A percentile compares a stretch with the other conserved stretches of the same genome.
These are phyloP conservation scores for Eurytoma californica DNA, from an alignment of 2,888 invertebrate species.

Conservation along the genomic window DNA sequence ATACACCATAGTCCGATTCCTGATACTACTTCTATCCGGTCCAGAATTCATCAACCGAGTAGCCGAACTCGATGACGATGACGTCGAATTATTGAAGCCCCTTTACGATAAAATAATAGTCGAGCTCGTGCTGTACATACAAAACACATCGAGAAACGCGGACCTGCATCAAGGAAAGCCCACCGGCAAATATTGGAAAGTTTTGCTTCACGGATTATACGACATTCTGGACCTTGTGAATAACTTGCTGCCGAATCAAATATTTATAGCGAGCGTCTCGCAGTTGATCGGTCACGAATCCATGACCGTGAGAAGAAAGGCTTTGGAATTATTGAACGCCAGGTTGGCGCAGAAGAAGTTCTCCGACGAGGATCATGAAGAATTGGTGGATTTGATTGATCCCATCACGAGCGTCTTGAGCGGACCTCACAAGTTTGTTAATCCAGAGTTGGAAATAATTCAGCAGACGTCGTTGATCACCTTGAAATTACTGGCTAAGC, in stretches of 20 bases:
- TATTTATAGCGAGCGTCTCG: constrained; percentile 87
- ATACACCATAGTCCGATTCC: constrained; percentile 85
- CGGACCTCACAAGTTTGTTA: constrained; percentile 75
- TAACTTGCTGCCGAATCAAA: constrained; percentile 84
- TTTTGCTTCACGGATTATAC: constrained; percentile 86
- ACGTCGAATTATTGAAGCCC: constrained; percentile 77
- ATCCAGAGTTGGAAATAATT: constrained; percentile 81
- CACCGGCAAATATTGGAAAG: constrained; percentile 87
- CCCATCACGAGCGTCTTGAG: constrained; percentile 80
- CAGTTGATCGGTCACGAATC: constrained; percentile 84
- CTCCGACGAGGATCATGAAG: constrained; percentile 75
- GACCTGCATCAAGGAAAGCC: constrained; percentile 79
- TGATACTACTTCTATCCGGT: constrained; percentile 83
- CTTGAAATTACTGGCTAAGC: constrained; percentile 87
- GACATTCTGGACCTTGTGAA: constrained; percentile 85
- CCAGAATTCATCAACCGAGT: constrained; percentile 83
- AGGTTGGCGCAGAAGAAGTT: constrained; percentile 85
- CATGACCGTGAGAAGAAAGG: constrained; percentile 84
- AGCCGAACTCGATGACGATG: constrained; percentile 76
- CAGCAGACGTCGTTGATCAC: constrained; percentile 90
- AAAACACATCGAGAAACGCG: constrained; percentile 79
- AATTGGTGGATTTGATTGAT: constrained; percentile 79
- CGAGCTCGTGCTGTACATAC: constrained; percentile 82
- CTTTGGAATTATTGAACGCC: constrained; percentile 89
- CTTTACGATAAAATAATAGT: constrained; percentile 84